These are phyloP conservation scores for Drosophila helvetica DNA, from an alignment of 2,888 invertebrate species.

Conservation along the genomic window DNA sequence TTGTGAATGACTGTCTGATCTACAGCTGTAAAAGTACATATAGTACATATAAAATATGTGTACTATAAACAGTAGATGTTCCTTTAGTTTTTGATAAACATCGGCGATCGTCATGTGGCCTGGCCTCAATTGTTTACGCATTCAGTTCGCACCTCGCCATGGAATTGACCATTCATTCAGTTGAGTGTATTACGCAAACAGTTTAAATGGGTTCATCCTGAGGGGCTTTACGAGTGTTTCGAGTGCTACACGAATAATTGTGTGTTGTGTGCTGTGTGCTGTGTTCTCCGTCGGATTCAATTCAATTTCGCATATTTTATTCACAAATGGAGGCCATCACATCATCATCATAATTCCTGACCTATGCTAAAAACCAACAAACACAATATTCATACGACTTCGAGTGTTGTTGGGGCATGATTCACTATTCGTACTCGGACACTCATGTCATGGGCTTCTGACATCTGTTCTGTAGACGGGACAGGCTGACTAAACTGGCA, in stretches of 20 bases:
- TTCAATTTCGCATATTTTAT: slow-evolving; percentile 30
- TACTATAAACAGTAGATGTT: neutral
- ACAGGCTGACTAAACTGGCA: slow-evolving; percentile 22
- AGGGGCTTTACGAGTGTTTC: slow-evolving; percentile 29
- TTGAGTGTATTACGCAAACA: slow-evolving; percentile 38
- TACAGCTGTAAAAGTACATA: neutral
- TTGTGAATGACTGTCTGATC: slow-evolving; percentile 14
- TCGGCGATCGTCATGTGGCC: slow-evolving; percentile 28
- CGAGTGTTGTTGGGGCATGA: slow-evolving; percentile 11
- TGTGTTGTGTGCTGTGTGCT: neutral
- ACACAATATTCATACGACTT: neutral
- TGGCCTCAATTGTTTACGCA: slow-evolving; percentile 38
- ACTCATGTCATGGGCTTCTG: slow-evolving; percentile 8
- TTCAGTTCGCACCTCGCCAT: slow-evolving; percentile 38
- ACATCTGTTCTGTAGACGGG: slow-evolving; percentile 10
- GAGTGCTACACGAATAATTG: slow-evolving; percentile 27
- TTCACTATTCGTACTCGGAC: slow-evolving; percentile 14
- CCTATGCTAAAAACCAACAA: slow-evolving; percentile 34
- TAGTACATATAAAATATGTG: neutral
- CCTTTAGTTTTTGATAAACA: slow-evolving; percentile 11
- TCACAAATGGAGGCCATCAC: slow-evolving; percentile 13
- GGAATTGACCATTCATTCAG: slow-evolving; percentile 36
- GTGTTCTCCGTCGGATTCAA: slow-evolving; percentile 32
- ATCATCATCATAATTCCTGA: slow-evolving; percentile 35
- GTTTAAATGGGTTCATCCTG: slow-evolving; percentile 39